Evolutionary conservation across 2,113 vertebrate species (phyloP).

Genomic region (Catharus bicknelli): DNA sequence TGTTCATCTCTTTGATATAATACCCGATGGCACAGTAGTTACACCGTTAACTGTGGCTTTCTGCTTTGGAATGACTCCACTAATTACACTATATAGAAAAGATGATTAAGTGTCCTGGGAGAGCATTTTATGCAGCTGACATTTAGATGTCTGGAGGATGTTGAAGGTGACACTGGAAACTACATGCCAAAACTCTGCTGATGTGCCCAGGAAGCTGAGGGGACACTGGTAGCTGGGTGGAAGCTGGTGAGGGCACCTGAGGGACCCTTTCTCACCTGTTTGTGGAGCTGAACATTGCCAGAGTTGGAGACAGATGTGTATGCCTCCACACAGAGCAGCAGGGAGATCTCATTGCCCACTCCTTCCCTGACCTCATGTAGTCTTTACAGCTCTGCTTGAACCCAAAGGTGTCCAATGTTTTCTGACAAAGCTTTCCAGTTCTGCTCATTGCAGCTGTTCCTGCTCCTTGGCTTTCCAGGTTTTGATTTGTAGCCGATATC

Average conservation of each 20-base stretch:
- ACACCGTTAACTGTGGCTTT: constrained; percentile 12
- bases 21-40: neutral
- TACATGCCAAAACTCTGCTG: neutral
- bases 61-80: neutral
- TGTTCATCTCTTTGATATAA: constrained; percentile 17
- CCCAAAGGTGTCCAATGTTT: neutral
- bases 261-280: neutral
- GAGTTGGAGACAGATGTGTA: neutral
- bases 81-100: constrained; percentile 11
- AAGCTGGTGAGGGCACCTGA: neutral
- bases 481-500: neutral
- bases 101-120: constrained; percentile 14
- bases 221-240: neutral
- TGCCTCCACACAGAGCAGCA: neutral
- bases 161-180: neutral
- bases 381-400: neutral
- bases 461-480: neutral
- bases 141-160: neutral
- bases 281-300: neutral
- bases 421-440: neutral
- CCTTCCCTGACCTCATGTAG: accelerated
- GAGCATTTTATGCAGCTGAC: neutral
- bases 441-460: neutral
- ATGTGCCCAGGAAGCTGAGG: neutral
- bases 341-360: neutral